Percentiles rank a stretch among this genome's conserved stretches.
Conservation (phyloP, 1,140 invertebrate genomes). For the Propsilocerus akamusi region DNA sequence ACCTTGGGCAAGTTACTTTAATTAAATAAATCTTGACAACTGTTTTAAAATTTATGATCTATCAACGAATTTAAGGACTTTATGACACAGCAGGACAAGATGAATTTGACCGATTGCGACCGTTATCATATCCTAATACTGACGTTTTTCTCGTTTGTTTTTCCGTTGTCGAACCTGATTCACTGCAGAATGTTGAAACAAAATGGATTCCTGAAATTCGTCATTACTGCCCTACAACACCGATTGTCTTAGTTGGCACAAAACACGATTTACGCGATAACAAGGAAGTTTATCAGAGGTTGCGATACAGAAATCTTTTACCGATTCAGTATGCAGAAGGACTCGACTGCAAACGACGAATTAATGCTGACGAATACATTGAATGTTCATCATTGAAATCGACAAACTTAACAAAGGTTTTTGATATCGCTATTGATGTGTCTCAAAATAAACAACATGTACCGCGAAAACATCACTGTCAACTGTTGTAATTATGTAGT, state of each 20-base stretch:
- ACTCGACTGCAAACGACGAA: conserved; percentile 98
- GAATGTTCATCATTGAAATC: conserved; percentile 95
- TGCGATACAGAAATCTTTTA: conserved; percentile 90
- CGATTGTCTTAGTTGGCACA: conserved; percentile 75
- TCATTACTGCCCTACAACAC: conserved; percentile 77
- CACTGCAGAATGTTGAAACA: conserved; percentile 29
- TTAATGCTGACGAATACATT: conserved; percentile 89
- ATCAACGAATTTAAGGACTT: neutral
- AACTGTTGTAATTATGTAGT: too few relatives aligned
- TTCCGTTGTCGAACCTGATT: conserved; percentile 29
- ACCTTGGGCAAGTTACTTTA: conserved; percentile 48
- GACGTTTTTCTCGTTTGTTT: conserved; percentile 28
- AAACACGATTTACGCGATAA: conserved; percentile 93
- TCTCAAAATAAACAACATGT: too few relatives aligned
- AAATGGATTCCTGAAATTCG: conserved; percentile 80
- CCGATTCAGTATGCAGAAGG: conserved; percentile 96
- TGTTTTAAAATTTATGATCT: neutral
- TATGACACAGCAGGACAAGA: neutral
- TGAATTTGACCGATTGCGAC: neutral
- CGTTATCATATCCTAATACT: conserved; percentile 9
- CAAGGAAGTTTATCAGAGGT: conserved; percentile 91
- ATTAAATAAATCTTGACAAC: conserved; percentile 6
- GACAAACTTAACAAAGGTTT: conserved; percentile 98
- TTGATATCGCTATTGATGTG: conserved; percentile 99
- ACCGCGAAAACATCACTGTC: too few relatives aligned